Evolutionary conservation across 2,888 invertebrate genomes (phyloP), one percentile per base, ranked within the genome.

Genomic region (Lissocephala sabroskyi): DNA sequence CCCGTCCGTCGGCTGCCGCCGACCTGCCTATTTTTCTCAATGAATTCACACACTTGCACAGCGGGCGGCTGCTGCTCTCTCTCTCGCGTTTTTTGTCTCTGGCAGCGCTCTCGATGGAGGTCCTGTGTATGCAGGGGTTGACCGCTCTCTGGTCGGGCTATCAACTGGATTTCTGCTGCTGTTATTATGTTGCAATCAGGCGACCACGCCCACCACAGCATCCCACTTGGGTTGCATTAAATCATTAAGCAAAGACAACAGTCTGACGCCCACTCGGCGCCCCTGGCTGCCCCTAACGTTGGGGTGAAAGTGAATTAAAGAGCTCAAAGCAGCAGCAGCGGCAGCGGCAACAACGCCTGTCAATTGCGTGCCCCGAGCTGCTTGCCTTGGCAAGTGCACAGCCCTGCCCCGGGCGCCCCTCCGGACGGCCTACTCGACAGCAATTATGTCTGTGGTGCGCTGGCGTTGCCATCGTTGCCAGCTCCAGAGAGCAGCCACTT

Each of bases 21-120:
- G 13, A 11, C 16, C 59, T 52, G 51, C 55, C 49, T 64, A 65
- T 65, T 80, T 81, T 81, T 62, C 73, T 81, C 76, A 79, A 79
- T 79, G 79, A 80, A 79, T 61, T 60, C 66, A 41, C 54, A 73
- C 56, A 73, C 54, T 59, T 56, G 42, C 49, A 46, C 46, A 54
- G 48, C 52, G 7, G 23, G n/a, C n/a, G n/a, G n/a, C n/a, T n/a
- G n/a, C n/a, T 18, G 37, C 9, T 28, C 26, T 35, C 4, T 44
- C 33, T 35, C 42, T 51, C n/a, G 45, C 51, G 51, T 35, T 36
- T 51, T 49, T 23, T 41, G 10, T 23, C 11, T 16, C 10, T 26
- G 10, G 7, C 32, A 4, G 14, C 26, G 14, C 33, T n/a, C n/a
- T n/a, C n/a, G n/a, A n/a, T n/a, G n/a, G 33, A 18, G 13, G 41